Percentiles rank a stretch among this genome's conserved stretches.
Conservation (phyloP, 2,888 invertebrate species). For the Molorchus minor region DNA sequence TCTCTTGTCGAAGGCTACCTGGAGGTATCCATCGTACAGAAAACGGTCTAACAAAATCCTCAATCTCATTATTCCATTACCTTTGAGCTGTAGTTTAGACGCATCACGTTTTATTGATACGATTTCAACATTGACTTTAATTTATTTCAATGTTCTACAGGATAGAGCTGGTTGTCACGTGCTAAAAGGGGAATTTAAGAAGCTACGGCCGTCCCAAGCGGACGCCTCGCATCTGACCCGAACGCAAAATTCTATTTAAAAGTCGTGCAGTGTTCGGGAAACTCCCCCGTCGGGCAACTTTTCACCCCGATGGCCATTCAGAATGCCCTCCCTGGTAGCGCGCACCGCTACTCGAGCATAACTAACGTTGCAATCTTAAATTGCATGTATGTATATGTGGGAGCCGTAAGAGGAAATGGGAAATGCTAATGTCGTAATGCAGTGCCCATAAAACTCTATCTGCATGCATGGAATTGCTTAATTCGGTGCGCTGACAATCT, state of each 20-base stretch:
- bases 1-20: no score
- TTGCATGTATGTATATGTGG: constrained; percentile 49
- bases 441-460: constrained; percentile 49
- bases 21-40: no score
- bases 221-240: constrained; percentile 33
- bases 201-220: neutral
- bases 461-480: constrained; percentile 49
- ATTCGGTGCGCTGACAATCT: constrained; percentile 32
- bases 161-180: no score
- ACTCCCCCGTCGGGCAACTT: constrained; percentile 46
- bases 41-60: no score
- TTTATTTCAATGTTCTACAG: no score
- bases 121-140: no score
- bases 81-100: no score
- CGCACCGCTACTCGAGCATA: constrained; percentile 38
- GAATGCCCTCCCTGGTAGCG: constrained; percentile 34
- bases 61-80: no score
- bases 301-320: constrained; percentile 46
- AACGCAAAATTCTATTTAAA: constrained; percentile 43
- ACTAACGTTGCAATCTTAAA: constrained; percentile 50
- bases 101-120: no score
- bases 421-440: constrained; percentile 51
- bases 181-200: no score
- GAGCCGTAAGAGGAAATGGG: constrained; percentile 50
- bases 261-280: constrained; percentile 44